A percentile compares a stretch with the other conserved stretches of the same genome.
Evolutionary conservation across 1,140 invertebrate genomes (phyloP).

Genomic region (Orchestia grillus): DNA sequence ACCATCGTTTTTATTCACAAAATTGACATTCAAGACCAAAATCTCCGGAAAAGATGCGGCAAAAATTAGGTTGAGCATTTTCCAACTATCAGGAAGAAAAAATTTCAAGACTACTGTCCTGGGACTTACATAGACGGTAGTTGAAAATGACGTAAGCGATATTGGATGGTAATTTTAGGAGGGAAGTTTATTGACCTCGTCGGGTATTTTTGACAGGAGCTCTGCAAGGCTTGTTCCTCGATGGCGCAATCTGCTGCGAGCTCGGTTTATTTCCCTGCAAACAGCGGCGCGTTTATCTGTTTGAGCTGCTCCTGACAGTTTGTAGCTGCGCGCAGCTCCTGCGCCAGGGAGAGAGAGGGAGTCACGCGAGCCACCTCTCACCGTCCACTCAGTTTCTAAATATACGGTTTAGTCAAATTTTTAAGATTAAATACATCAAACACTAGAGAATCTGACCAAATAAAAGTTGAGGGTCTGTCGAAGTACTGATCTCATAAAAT

Average conservation of each 20-base stretch:
- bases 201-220: neutral
- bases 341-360: neutral
- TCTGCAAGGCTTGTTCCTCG: neutral
- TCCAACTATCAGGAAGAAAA: too few relatives aligned
- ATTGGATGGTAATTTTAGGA: neutral
- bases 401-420: neutral
- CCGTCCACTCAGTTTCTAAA: neutral
- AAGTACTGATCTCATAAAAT: too few relatives aligned
- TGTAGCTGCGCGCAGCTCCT: neutral
- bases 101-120: too few relatives aligned
- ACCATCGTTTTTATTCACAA: neutral
- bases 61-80: too few relatives aligned
- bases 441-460: neutral
- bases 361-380: neutral
- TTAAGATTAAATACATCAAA: neutral
- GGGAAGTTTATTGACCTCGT: neutral
- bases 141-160: neutral
- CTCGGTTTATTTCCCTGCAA: constrained; percentile 23
- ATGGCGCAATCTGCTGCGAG: neutral
- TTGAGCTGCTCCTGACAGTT: neutral
- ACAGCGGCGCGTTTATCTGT: constrained; percentile 33
- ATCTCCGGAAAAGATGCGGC: too few relatives aligned
- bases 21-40: too few relatives aligned
- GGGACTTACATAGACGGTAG: neutral
- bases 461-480: neutral